Base-by-base conservation (phyloP, 2,797 vertebrate genomes). In the Carapus acus region DNA sequence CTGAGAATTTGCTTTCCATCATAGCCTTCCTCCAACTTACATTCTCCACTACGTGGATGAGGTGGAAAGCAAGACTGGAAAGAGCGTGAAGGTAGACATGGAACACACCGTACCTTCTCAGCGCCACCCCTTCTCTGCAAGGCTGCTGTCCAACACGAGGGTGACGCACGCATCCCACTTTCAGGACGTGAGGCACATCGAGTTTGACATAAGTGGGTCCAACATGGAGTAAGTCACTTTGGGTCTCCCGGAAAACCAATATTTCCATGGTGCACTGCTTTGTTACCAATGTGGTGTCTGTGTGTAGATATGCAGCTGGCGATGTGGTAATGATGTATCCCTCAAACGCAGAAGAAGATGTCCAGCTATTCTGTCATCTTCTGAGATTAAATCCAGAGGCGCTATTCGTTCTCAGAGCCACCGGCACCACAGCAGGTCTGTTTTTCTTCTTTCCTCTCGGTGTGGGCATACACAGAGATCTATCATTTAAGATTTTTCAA, bases 181-280 rank as follows among this genome's bases (percentile, higher is more conserved):
- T 69, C 96, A 99, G 85, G 96, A 98, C 0, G 94, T 98, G 11
- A 90, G 96, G 7, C 92, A 88, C 64, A 90, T 98, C 0, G 92
- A 96, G 62, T 94, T 98, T 0, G 91, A 98, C 54, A 65, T 95
- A 36, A 52, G 71, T 0, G 89, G 84, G 57, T 96, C 96, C 0
- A 83, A 87, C 45, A 89, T 98, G 4, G 73, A 82, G 96, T 98
- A 68, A 88, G 92, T 58, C 3, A 6, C 14, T 2, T 16, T 21
- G n/a, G n/a, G n/a, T n/a, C n/a, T n/a, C n/a, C n/a, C 15, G 17
- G 2, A 14, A 42, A 20, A 24, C 1, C 7, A 3, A 18, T 34
- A 21, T 20, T 29, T 33, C 19, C 19, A 20, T 7, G 31, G 11
- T 12, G 18, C 6, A 2, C 14, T 38, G n/a, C 9, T 7, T 16